Conservation (phyloP, 2,113 vertebrate species). For the Rhinoderma darwinii region DNA sequence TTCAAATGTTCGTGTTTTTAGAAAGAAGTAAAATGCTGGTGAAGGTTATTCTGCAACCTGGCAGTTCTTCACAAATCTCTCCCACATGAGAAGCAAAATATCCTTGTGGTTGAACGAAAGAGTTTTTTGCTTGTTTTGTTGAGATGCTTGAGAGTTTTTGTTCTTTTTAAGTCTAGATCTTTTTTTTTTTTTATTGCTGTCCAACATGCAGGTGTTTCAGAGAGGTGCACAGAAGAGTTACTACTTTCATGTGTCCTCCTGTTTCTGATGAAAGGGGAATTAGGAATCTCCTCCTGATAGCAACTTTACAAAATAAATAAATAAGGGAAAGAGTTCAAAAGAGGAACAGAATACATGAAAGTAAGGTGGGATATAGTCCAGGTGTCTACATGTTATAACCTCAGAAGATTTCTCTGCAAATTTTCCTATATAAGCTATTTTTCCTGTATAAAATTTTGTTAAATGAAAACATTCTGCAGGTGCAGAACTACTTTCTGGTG, state of each 20-base stretch:
- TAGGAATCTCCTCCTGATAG: constrained; percentile 62
- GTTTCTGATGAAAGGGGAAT: constrained; percentile 69
- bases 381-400: constrained; percentile 45
- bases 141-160: constrained; percentile 60
- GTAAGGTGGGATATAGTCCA: constrained; percentile 61
- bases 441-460: not conserved
- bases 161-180: constrained; percentile 65
- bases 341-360: constrained; percentile 67
- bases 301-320: constrained; percentile 49
- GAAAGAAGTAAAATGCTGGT: constrained; percentile 60
- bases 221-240: constrained; percentile 60
- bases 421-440: not conserved
- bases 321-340: constrained; percentile 58
- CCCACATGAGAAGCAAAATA: constrained; percentile 67
- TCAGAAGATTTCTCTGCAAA: not conserved
- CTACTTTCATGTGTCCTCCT: constrained; percentile 67
- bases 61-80: constrained; percentile 64
- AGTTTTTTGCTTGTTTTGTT: constrained; percentile 63
- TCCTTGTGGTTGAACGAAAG: constrained; percentile 64
- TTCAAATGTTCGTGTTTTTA: constrained; percentile 63
- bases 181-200: constrained; percentile 61
- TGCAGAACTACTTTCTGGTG: not conserved
- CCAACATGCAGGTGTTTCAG: constrained; percentile 65
- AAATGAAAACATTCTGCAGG: constrained; percentile 7
- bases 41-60: constrained; percentile 62